phyloP scores from a whole-genome alignment of 2,113 vertebrate species.

The Hippocampus zosterae region DNA sequence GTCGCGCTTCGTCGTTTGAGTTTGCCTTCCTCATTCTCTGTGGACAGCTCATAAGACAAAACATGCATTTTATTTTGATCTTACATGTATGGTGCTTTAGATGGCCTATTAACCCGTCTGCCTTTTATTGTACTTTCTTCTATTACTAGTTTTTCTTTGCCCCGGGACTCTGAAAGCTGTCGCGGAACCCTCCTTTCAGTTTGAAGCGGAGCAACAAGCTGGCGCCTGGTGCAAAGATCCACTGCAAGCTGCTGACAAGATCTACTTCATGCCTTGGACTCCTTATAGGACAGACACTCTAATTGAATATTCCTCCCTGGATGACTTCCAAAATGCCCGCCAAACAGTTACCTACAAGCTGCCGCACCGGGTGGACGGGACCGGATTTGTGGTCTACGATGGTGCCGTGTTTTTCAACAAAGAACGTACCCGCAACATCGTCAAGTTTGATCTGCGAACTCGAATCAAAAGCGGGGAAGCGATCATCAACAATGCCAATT shows the following conservation, averaged over 20 bases:
- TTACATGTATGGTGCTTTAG: constrained; percentile 16
- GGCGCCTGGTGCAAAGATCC: constrained; percentile 99
- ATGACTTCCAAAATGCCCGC: constrained; percentile 90
- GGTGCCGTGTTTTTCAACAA: constrained; percentile 99
- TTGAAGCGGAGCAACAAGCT: constrained; percentile 98
- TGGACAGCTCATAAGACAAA: constrained; percentile 67
- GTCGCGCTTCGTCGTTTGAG: constrained; percentile 64
- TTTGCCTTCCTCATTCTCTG: constrained; percentile 62
- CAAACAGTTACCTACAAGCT: constrained; percentile 96
- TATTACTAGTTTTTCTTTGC: constrained; percentile 98
- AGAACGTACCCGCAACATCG: constrained; percentile 96
- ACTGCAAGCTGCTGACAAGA: constrained; percentile 97
- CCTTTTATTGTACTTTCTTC: constrained; percentile 83
- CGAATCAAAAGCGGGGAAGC: constrained; percentile 98
- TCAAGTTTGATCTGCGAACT: constrained; percentile 98
- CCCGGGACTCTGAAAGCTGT: constrained; percentile 98
- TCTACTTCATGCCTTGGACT: constrained; percentile 99
- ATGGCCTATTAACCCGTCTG: constrained; percentile 52
- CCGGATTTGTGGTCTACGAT: constrained; percentile 97
- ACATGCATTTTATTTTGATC: constrained; percentile 21
- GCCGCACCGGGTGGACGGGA: constrained; percentile 95
- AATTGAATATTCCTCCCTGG: constrained; percentile 93
- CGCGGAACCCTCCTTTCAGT: constrained; percentile 93
- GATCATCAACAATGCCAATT: constrained; percentile 98
- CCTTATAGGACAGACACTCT: constrained; percentile 96